Conservation (phyloP, 2,888 invertebrate genomes). For the Orthosia cruda region DNA sequence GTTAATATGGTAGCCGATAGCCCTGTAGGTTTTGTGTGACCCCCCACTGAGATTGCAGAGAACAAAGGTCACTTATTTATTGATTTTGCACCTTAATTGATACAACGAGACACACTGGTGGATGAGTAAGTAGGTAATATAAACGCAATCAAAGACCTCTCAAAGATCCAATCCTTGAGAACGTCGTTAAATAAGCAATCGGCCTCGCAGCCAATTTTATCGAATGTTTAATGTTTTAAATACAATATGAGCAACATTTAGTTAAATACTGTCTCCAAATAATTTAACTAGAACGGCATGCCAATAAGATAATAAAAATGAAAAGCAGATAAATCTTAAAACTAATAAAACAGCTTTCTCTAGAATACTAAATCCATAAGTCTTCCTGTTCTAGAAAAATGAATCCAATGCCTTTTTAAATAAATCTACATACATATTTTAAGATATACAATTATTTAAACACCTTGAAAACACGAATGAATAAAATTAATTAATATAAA, state of each 20-base stretch:
- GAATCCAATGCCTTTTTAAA: neutral
- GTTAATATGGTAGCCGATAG: constrained; percentile 16
- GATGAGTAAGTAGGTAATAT: neutral
- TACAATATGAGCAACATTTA: neutral
- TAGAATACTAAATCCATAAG: neutral
- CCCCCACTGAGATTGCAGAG: neutral
- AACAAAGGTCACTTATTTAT: neutral
- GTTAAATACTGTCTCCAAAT: neutral
- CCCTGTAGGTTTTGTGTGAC: constrained; percentile 11
- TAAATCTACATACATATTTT: neutral
- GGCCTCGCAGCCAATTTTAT: neutral
- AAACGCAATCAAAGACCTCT: neutral
- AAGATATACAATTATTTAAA: neutral
- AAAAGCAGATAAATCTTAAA: neutral
- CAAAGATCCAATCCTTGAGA: neutral
- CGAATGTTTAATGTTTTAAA: neutral
- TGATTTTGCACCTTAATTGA: neutral
- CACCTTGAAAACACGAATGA: neutral
- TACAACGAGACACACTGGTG: neutral
- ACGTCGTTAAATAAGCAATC: constrained; percentile 6
- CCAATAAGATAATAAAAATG: neutral
- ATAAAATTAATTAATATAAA: constrained; percentile 5
- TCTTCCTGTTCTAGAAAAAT: neutral
- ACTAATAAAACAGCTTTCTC: constrained; percentile 1
- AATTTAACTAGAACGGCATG: neutral